Evolutionary conservation across 2,113 vertebrate genomes (phyloP), one percentile per base, ranked within the genome.

Genomic region (Condylura cristata): DNA sequence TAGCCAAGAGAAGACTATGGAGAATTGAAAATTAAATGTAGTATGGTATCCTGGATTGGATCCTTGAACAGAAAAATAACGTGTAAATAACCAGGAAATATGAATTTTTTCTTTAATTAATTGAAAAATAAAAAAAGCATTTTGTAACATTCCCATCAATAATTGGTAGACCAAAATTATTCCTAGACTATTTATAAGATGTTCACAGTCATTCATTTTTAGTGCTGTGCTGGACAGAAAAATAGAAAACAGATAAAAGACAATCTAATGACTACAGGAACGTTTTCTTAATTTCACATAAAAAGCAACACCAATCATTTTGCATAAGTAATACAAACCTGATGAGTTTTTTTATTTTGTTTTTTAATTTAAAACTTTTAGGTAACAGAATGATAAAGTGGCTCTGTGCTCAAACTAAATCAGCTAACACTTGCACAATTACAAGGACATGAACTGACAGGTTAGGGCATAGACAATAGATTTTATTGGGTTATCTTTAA

Each of bases 221-320:
- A 91, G 74, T 83, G 70, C 71, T 65, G 26, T 80, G 34, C 22
- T 80, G 60, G 75, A 93, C 58, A 91, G 83, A 93, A 71, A 93
- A 93, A 74, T n/a, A 60, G 39, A 70, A 16, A 53, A 30, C n/a
- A 87, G 60, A 75, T 91, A 75, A 91, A 93, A 89, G 58, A 44
- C 26, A 39, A 71, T 48, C 20, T 90, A 76, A 93, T 44, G 93
- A 89, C 90, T 89, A 41, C 41, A 2, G 72, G 24, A 28, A 60
- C 3, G 34, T 53, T 93, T 90, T 80, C 51, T 48, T 41, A 80
- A 66, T 96, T 94, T 72, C 13, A 48, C 18, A 17, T 81, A 34
- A 26, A 76, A 96, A 89, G 32, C 9, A 85, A 79, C 86, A 81
- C 84, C 48, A 72, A 53, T 93, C 72, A 32, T 78, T 80, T 91